Percentiles rank a stretch among this genome's conserved stretches.
Conservation (phyloP, 2,888 invertebrate genomes). For the Toxonevra muliebris region DNA sequence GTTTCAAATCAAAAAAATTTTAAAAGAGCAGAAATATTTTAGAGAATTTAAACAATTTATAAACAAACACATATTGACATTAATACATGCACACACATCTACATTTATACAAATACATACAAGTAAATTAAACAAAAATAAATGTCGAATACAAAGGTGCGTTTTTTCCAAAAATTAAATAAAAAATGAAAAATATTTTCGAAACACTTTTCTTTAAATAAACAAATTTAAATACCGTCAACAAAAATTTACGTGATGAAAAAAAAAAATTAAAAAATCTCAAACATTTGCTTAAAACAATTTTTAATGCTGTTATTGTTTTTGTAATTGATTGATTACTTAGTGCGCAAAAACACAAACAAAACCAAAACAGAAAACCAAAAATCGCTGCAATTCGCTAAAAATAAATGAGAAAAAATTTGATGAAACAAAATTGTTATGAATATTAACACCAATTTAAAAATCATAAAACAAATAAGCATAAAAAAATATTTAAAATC, state of each 20-base stretch:
- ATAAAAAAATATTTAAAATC: conserved; percentile 5
- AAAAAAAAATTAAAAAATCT: conserved; percentile 23
- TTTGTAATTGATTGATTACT: no score
- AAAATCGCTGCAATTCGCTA: conserved; percentile 19
- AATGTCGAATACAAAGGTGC: conserved; percentile 45
- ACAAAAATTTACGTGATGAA: no score
- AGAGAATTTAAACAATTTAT: no score
- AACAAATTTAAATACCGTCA: not conserved
- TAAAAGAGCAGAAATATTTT: not conserved
- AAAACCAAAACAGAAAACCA: not conserved
- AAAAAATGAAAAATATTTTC: conserved; percentile 11
- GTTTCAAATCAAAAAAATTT: conserved; percentile 28
- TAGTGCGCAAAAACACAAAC: not conserved
- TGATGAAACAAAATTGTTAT: conserved; percentile 29
- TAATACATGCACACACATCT: conserved; percentile 25
- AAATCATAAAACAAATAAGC: conserved; percentile 8
- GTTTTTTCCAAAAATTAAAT: conserved; percentile 28
- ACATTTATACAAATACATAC: conserved; percentile 21
- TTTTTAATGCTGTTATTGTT: no score
- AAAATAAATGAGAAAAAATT: conserved; percentile 20
- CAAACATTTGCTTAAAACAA: not conserved
- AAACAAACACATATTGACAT: no score
- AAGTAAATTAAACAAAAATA: conserved; percentile 16
- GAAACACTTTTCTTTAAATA: conserved; percentile 7
- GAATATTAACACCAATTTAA: conserved; percentile 33